These are phyloP conservation scores for Procambarus virginalis DNA, from an alignment of 1,140 invertebrate genomes.

Conservation along the genomic window DNA sequence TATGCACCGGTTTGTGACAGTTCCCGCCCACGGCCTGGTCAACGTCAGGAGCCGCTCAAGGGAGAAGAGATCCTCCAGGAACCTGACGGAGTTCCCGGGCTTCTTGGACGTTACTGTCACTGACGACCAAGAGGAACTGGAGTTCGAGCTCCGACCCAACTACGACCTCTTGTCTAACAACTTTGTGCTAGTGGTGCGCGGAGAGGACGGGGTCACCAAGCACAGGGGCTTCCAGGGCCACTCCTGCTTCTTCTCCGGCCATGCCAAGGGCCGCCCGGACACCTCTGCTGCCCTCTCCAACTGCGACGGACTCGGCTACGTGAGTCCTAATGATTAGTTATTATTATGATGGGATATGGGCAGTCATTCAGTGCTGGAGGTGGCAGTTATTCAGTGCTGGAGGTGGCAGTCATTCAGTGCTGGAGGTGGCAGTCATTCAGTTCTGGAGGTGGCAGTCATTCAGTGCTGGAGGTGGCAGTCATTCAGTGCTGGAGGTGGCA, in stretches of 20 bases:
- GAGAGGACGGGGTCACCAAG: slow-evolving; percentile 15
- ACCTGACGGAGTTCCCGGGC: slow-evolving; percentile 29
- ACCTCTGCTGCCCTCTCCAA: slow-evolving; percentile 52
- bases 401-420: too few relatives aligned
- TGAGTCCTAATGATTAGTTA: slow-evolving; percentile 27
- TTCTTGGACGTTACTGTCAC: slow-evolving; percentile 41
- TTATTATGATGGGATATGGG: too few relatives aligned
- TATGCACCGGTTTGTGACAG: neutral
- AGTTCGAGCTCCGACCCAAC: slow-evolving; percentile 55
- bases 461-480: too few relatives aligned
- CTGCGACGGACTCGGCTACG: slow-evolving; percentile 60
- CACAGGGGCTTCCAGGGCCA: neutral
- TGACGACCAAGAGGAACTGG: slow-evolving; percentile 19
- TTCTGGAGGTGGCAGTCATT: too few relatives aligned
- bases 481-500: too few relatives aligned
- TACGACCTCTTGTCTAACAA: slow-evolving; percentile 43
- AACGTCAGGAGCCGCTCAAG: slow-evolving; percentile 58
- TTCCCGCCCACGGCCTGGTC: slow-evolving; percentile 27
- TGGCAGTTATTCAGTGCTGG: too few relatives aligned
- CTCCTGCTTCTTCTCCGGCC: slow-evolving; percentile 39
- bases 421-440: too few relatives aligned
- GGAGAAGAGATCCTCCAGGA: slow-evolving; percentile 32
- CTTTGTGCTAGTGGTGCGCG: slow-evolving; percentile 51
- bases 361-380: too few relatives aligned
- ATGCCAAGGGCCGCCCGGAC: slow-evolving; percentile 28